Evolutionary conservation across 2,113 vertebrate genomes (phyloP).

Genomic region (Silurus glanis): DNA sequence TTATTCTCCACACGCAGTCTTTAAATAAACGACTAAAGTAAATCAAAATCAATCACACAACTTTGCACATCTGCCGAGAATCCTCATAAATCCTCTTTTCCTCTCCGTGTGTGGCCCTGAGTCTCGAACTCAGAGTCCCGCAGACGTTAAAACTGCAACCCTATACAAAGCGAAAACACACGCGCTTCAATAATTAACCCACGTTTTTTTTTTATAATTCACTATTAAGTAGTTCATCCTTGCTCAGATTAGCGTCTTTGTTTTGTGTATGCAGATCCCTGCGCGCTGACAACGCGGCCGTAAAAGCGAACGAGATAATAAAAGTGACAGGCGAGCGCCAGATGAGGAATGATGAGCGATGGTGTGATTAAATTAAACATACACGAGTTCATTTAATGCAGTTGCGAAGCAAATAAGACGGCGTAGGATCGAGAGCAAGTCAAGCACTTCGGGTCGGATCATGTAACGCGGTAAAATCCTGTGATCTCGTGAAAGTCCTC

Average conservation of each 20-base stretch:
- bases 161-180: too few species aligned
- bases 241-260: background rate
- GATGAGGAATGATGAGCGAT: background rate
- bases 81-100: conserved; percentile 14
- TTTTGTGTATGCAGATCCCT: background rate
- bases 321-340: background rate
- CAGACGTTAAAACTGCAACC: background rate
- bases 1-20: conserved; percentile 13
- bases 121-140: background rate
- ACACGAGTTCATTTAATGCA: background rate
- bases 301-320: background rate
- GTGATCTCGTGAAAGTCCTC: too few species aligned
- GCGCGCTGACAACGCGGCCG: background rate
- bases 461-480: background rate
- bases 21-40: conserved; percentile 36
- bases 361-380: background rate
- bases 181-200: background rate
- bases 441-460: background rate
- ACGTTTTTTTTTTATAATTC: background rate
- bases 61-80: conserved; percentile 11
- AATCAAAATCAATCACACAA: conserved; percentile 26
- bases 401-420: background rate
- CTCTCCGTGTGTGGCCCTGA: background rate
- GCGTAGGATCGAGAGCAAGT: background rate
- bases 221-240: background rate